These are phyloP conservation scores for Promerops cafer DNA, from an alignment of 2,113 vertebrate genomes.

Conservation along the genomic window DNA sequence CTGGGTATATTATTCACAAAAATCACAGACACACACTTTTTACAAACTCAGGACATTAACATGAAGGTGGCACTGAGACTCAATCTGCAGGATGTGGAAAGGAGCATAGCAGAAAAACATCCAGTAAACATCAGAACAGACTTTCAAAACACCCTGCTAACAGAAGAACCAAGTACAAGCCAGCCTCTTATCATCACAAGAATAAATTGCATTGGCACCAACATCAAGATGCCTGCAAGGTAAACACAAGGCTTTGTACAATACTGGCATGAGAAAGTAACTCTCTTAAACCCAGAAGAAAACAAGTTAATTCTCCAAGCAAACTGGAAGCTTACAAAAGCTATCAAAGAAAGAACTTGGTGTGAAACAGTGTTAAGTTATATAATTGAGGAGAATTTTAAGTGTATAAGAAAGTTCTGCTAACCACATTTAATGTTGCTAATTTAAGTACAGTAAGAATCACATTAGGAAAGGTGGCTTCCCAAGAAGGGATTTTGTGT, in stretches of 20 bases:
- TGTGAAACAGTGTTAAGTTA: neutral
- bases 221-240: conserved; percentile 57
- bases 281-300: conserved; percentile 30
- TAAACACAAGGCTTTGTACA: conserved; percentile 54
- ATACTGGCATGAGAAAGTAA: conserved; percentile 41
- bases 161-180: conserved; percentile 39
- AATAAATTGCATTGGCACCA: conserved; percentile 58
- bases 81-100: conserved; percentile 13
- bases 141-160: conserved; percentile 50
- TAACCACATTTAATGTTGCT: neutral
- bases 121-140: conserved; percentile 32
- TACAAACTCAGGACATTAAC: conserved; percentile 24
- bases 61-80: neutral
- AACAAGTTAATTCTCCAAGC: neutral
- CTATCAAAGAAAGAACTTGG: neutral
- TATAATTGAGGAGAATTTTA: neutral
- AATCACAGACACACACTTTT: neutral
- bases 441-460: neutral
- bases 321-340: neutral
- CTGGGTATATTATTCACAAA: neutral
- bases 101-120: conserved; percentile 13
- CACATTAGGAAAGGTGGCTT: neutral
- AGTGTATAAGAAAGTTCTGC: neutral
- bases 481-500: neutral
- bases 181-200: conserved; percentile 54